Evolutionary conservation across 2,888 invertebrate species (phyloP).

Genomic region (Spodoptera littoralis): DNA sequence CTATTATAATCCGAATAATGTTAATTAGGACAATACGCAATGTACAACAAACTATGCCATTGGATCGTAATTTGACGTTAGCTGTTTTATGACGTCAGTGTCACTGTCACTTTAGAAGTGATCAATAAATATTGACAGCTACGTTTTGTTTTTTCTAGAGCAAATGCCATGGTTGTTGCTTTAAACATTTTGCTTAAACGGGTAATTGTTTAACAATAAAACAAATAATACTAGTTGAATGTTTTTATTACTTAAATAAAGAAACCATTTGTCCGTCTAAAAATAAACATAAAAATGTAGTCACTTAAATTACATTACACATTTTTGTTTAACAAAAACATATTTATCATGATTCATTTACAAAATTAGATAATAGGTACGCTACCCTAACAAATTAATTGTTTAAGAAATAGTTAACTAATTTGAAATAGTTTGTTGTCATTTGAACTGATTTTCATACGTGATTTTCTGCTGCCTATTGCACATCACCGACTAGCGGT

Average conservation of each 20-base stretch:
- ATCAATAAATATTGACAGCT: conserved; percentile 1
- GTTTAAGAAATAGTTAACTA: conserved; percentile 27
- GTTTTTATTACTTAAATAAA: no score
- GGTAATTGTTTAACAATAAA: no score
- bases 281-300: no score
- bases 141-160: conserved; percentile 21
- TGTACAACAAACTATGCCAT: conserved; percentile 6
- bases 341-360: no score
- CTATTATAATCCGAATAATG: background rate
- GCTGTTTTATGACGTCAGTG: background rate
- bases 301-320: no score
- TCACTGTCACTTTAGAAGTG: conserved; percentile 27
- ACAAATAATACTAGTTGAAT: background rate
- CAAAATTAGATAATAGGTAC: background rate
- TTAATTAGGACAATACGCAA: conserved; percentile 14
- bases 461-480: conserved; percentile 3
- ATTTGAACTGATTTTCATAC: conserved; percentile 28
- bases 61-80: conserved; percentile 12
- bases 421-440: conserved; percentile 8
- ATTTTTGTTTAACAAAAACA: no score
- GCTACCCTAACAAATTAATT: conserved; percentile 24
- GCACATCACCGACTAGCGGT: no score
- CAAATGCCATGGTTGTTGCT: no score
- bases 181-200: no score
- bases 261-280: no score